phyloP scores from a whole-genome alignment of 1,140 invertebrate genomes.

The Episyrphus balteatus region DNA sequence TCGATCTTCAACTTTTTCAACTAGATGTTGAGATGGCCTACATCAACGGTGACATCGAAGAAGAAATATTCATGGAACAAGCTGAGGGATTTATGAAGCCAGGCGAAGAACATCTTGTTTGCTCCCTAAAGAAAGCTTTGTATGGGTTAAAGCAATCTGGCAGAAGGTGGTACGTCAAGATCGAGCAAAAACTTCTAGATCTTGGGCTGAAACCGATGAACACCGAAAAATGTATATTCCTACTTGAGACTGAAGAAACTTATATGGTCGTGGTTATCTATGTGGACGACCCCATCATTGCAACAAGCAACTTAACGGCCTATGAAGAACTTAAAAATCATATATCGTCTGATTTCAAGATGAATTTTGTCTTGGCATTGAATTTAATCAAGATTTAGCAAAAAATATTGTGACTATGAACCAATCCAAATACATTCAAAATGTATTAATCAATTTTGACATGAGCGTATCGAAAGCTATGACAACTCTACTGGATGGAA shows the following conservation, averaged over 20 bases:
- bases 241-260: background rate
- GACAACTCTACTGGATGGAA: background rate
- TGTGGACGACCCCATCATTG: background rate
- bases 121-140: slow-evolving; percentile 24
- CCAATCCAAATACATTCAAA: background rate
- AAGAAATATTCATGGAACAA: slow-evolving; percentile 27
- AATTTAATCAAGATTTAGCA: background rate
- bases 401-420: background rate
- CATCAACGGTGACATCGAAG: slow-evolving; percentile 26
- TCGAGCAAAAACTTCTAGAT: background rate
- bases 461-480: background rate
- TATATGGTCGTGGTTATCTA: background rate
- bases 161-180: slow-evolving; percentile 17
- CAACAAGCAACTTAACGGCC: background rate
- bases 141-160: slow-evolving; percentile 38
- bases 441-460: background rate
- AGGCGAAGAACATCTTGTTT: slow-evolving; percentile 5
- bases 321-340: background rate
- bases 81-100: slow-evolving; percentile 10
- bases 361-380: background rate
- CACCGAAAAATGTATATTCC: background rate
- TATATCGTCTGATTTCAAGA: background rate
- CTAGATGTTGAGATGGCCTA: slow-evolving; percentile 35
- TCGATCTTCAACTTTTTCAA: slow-evolving; percentile 12
- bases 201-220: background rate